Base-by-base conservation (phyloP, 2,797 vertebrate genomes). In the Anniella stebbinsi region DNA sequence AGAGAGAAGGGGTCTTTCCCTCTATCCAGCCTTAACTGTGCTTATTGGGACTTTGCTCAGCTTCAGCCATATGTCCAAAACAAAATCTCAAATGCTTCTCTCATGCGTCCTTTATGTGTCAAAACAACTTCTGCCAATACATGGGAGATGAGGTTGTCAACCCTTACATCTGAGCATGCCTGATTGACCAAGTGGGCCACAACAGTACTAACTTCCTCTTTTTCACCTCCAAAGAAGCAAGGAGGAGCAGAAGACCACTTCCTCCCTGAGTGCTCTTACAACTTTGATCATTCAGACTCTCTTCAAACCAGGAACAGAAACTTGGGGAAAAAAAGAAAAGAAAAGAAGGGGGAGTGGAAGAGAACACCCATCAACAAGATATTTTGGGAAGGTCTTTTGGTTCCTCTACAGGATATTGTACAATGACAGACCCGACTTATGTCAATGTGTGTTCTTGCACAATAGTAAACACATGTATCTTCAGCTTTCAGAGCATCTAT, bases 381-480 rank as follows among this genome's bases (percentile, higher is more conserved):
- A 23, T 2, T 1, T 5, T 12, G 8, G 45, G 18, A 30, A 57
- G 33, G 41, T 2, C 15, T 2, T 1, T 5, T 33, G 13, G 6
- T 0, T 7, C 17, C 54, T 36, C 30, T 25, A 17, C 73, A 57
- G 45, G 60, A 86, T 92, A 80, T 80, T 86, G 70, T 17, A 72
- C 38, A 76, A 38, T 2, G 21, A n/a, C 36, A 23, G 9, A 17
- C 3, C n/a, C 25, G 12, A 8, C 21, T 1, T 87, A 5, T 17
- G 51, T 21, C 83, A 88, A 0, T 89, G 94, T 94, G 93, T 7
- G 13, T 0, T 25, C 45, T 63, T 30, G 89, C 15, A 63, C 94
- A 94, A 13, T 92, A 94, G 54, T 92, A 93, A 1, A 13, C 57
- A 0, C 87, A 81, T 1, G 87, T 84, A 70, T 94, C 92, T 8